phyloP scores from a whole-genome alignment of 2,888 invertebrate genomes.

The Teleiodes luculella region DNA sequence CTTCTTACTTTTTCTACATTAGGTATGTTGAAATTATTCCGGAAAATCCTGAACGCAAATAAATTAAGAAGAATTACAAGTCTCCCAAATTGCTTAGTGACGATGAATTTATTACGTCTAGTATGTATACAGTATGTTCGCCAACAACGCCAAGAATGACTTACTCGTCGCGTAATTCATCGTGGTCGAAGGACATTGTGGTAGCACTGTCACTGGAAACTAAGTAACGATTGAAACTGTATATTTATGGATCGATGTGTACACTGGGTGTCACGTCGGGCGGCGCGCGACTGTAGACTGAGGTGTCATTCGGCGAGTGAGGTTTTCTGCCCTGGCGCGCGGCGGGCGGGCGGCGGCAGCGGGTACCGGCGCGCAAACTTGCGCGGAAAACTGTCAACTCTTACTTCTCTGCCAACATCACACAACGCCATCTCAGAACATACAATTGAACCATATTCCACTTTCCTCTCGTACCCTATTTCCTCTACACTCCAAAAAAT shows the following conservation, averaged over 20 bases:
- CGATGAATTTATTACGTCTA: too few relatives aligned
- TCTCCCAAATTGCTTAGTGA: conserved; percentile 3
- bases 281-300: conserved; percentile 53
- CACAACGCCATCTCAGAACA: too few relatives aligned
- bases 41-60: neutral
- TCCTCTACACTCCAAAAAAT: too few relatives aligned
- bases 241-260: conserved; percentile 51
- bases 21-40: too few relatives aligned
- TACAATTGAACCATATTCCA: too few relatives aligned
- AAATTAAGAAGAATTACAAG: conserved; percentile 6
- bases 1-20: too few relatives aligned
- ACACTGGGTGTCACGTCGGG: conserved; percentile 35
- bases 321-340: conserved; percentile 53
- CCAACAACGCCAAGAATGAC: conserved; percentile 46
- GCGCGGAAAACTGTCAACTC: conserved; percentile 33
- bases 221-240: neutral
- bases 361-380: conserved; percentile 24
- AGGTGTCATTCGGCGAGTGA: conserved; percentile 26
- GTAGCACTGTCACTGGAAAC: conserved; percentile 43
- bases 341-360: conserved; percentile 35
- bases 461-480: too few relatives aligned
- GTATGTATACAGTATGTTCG: neutral
- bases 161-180: conserved; percentile 85
- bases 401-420: too few relatives aligned
- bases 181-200: conserved; percentile 80